Evolutionary conservation across 2,888 invertebrate genomes (phyloP), one percentile per base, ranked within the genome.

Genomic region (Xylocampa areola): DNA sequence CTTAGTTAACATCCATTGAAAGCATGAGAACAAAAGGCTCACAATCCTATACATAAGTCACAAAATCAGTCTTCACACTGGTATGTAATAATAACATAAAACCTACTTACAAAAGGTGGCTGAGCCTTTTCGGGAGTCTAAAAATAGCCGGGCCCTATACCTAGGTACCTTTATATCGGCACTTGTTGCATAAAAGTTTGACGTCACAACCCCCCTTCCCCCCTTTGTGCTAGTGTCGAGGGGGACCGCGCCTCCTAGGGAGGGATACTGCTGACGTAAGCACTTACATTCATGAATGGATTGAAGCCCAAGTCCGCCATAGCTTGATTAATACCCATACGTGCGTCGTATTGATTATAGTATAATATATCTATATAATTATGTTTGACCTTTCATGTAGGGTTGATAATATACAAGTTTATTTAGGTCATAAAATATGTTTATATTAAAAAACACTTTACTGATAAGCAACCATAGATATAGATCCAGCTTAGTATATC

Each of bases 131-230:
- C 70, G 70, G 76, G 67, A 47, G 80, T 84, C 82, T 91, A 92
- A 89, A 92, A 92, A 92, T 92, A 92, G 85, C 87, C 75, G 73
- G 57, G 73, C 68, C 73, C 65, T 80, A 79, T 84, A 82, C 80
- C 80, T 82, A 81, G 84, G 79, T 73, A 82, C 81, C 74, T 81
- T 81, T 83, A 80, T 82, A 84, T 84, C 61, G 77, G 82, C 90
- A 92, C 92, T 92, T 92, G 92, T 92, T 93, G 93, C 93, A 88
- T 84, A 81, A 77, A 81, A 66, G 75, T 77, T 91, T 92, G 92
- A 93, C 93, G 93, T 93, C 92, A 92, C 79, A 71, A 73, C 86
- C 85, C 73, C 87, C 84, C 77, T 79, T 73, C 82, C 84, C 74
- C 82, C 84, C 77, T 70, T 70, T 72, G 72, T 79, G 76, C 58